Evolutionary conservation across 2,797 vertebrate species (phyloP).

Genomic region (Columba guinea): DNA sequence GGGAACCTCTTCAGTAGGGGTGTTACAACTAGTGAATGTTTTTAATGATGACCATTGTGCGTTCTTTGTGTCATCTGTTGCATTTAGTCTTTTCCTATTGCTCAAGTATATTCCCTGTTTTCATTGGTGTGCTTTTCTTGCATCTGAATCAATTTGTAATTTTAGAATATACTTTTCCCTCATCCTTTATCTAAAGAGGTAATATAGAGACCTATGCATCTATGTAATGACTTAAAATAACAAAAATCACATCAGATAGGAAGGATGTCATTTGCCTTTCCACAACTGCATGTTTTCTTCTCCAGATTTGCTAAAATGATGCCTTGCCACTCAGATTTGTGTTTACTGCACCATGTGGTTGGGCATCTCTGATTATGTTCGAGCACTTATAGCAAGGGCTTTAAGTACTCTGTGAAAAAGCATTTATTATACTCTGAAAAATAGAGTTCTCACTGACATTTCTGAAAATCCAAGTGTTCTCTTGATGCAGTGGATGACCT

Average conservation of each 20-base stretch:
- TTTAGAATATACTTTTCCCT: neutral
- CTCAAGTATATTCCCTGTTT: neutral
- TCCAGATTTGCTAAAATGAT: neutral
- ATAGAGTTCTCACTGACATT: neutral
- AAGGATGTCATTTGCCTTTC: conserved; percentile 4
- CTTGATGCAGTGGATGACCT: neutral
- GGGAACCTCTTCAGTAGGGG: neutral
- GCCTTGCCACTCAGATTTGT: neutral
- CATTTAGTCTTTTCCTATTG: neutral
- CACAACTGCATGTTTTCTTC: neutral
- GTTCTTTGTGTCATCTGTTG: rapidly evolving
- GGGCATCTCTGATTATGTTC: neutral
- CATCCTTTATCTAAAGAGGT: neutral
- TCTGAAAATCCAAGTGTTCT: neutral
- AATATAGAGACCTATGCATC: neutral
- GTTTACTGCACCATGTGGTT: neutral
- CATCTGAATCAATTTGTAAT: neutral
- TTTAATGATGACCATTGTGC: too few species aligned
- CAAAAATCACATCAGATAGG: neutral
- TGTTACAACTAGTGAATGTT: neutral
- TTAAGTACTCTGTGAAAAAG: neutral
- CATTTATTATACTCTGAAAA: neutral
- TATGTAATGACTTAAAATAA: neutral
- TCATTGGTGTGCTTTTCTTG: neutral
- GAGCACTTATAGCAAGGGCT: neutral